Evolutionary conservation across 2,113 vertebrate species (phyloP).

Genomic region (Nyctibius bracteatus): DNA sequence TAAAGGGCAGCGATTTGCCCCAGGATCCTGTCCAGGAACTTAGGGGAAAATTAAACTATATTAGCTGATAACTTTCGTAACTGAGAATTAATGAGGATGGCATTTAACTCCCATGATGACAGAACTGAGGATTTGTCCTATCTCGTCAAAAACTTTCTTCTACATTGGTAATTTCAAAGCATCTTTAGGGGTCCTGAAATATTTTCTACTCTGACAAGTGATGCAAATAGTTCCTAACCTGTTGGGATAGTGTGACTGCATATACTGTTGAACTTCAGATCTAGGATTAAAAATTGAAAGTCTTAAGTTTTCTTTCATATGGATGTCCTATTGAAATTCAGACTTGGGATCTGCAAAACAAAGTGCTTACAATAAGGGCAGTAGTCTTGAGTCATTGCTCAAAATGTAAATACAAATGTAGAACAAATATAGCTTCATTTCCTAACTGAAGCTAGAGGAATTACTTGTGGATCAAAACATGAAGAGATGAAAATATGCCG

Average conservation of each 20-base stretch:
- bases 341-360: background rate
- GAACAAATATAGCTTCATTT: background rate
- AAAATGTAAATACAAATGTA: background rate
- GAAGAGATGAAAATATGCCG: background rate
- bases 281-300: background rate
- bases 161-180: background rate
- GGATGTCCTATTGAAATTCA: background rate
- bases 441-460: background rate
- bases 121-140: background rate
- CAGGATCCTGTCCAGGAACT: background rate
- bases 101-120: background rate
- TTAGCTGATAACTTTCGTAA: background rate
- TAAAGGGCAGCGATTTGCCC: background rate
- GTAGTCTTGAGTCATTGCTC: background rate
- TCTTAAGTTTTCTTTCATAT: background rate
- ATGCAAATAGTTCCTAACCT: background rate
- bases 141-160: background rate
- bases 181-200: background rate
- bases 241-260: background rate
- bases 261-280: background rate
- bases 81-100: background rate
- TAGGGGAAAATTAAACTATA: background rate
- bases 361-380: background rate
- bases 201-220: background rate
- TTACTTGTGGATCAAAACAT: background rate